Percentiles rank a stretch among this genome's conserved stretches.
Evolutionary conservation across 2,113 vertebrate genomes (phyloP).

Genomic region (Copsychus sechellarum): DNA sequence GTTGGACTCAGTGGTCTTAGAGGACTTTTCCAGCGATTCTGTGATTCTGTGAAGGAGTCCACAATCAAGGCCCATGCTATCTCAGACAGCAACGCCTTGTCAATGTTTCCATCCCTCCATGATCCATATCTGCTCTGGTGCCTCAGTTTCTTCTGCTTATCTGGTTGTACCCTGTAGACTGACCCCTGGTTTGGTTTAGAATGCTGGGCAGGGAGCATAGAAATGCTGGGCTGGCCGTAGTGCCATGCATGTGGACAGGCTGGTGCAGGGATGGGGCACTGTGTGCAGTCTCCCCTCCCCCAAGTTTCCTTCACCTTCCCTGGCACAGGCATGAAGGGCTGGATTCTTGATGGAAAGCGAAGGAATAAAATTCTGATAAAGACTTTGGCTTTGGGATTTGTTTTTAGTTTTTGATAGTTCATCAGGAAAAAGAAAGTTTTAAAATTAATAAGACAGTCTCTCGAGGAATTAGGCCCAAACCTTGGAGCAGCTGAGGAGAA

Average conservation of each 20-base stretch:
- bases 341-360: neutral
- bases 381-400: neutral
- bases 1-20: neutral
- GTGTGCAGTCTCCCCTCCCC: rapidly evolving
- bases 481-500: neutral
- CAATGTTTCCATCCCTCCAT: rapidly evolving
- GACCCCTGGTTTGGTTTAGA: neutral
- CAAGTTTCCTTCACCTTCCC: neutral
- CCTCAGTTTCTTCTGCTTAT: neutral
- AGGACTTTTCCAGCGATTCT: neutral
- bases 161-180: neutral
- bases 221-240: neutral
- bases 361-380: neutral
- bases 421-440: neutral
- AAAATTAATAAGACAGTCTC: neutral
- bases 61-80: rapidly evolving
- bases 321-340: rapidly evolving
- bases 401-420: rapidly evolving
- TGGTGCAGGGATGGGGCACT: neutral
- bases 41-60: neutral
- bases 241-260: neutral
- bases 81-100: neutral
- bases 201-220: neutral
- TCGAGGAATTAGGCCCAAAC: neutral
- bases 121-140: rapidly evolving